These are phyloP conservation scores for Limulus polyphemus DNA, from an alignment of 2,888 invertebrate species.

Conservation along the genomic window DNA sequence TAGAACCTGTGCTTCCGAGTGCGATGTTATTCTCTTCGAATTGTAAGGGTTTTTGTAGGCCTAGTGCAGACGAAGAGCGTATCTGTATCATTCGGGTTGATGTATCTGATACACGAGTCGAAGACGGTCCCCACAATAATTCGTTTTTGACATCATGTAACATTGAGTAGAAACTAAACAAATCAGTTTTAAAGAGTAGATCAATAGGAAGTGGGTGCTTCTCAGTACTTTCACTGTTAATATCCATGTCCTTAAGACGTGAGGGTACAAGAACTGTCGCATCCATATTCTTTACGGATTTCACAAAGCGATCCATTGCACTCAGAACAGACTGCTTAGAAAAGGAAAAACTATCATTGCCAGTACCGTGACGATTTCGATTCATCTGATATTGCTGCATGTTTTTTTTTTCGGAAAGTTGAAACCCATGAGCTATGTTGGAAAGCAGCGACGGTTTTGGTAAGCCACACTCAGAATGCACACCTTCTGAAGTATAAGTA, in stretches of 20 bases:
- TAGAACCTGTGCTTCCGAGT: conserved; percentile 26
- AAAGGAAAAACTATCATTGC: conserved; percentile 29
- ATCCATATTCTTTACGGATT: conserved; percentile 36
- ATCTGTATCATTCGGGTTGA: conserved; percentile 19
- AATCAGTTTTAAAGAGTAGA: conserved; percentile 24
- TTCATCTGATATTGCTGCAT: too few relatives aligned
- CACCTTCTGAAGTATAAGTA: too few relatives aligned
- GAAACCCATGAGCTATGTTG: too few relatives aligned
- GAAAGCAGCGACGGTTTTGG: too few relatives aligned
- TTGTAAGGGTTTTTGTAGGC: too few relatives aligned
- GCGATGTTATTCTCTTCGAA: conserved; percentile 15
- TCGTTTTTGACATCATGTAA: conserved; percentile 36
- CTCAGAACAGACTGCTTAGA: conserved; percentile 76
- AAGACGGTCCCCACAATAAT: conserved; percentile 27
- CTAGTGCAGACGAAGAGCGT: conserved; percentile 20
- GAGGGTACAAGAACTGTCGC: conserved; percentile 38
- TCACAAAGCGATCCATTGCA: conserved; percentile 36
- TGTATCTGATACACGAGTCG: conserved; percentile 9
- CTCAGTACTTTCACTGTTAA: neutral
- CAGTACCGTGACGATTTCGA: too few relatives aligned
- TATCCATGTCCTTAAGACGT: conserved; percentile 35
- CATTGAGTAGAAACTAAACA: conserved; percentile 33
- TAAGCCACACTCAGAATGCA: too few relatives aligned
- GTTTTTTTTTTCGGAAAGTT: too few relatives aligned
- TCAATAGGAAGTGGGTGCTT: conserved; percentile 12